Conservation (phyloP, 1,140 invertebrate species). For the Caenorhabditis latens region DNA sequence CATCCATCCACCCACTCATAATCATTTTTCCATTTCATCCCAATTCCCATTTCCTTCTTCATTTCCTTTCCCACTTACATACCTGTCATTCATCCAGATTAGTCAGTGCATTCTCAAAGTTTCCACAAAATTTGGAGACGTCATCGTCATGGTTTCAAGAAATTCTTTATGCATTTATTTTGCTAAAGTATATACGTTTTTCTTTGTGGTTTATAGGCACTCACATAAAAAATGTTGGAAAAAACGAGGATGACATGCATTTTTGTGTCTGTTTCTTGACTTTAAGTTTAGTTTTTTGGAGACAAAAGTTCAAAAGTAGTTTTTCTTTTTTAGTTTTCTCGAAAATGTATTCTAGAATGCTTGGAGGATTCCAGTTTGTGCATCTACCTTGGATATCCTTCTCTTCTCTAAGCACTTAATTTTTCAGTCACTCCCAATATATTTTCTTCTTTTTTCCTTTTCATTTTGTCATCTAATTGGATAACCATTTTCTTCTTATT, state of each 20-base stretch:
- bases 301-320: background rate
- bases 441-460: background rate
- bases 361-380: too few relatives aligned
- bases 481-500: background rate
- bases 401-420: background rate
- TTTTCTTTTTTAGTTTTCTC: background rate
- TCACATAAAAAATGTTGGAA: slow-evolving; percentile 3
- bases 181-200: background rate
- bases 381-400: too few relatives aligned
- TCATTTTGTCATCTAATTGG: slow-evolving; percentile 1
- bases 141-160: slow-evolving; percentile 23
- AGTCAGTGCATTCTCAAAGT: background rate
- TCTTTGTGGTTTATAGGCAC: slow-evolving; percentile 7
- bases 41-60: background rate
- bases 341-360: too few relatives aligned
- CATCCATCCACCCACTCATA: background rate
- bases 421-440: background rate
- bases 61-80: background rate
- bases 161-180: background rate
- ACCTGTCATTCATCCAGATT: background rate
- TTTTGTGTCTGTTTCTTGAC: background rate
- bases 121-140: background rate
- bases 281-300: background rate
- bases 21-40: background rate
- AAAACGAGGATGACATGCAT: background rate